phyloP scores from a whole-genome alignment of 1,140 invertebrate genomes.

The Drosophila busckii region DNA sequence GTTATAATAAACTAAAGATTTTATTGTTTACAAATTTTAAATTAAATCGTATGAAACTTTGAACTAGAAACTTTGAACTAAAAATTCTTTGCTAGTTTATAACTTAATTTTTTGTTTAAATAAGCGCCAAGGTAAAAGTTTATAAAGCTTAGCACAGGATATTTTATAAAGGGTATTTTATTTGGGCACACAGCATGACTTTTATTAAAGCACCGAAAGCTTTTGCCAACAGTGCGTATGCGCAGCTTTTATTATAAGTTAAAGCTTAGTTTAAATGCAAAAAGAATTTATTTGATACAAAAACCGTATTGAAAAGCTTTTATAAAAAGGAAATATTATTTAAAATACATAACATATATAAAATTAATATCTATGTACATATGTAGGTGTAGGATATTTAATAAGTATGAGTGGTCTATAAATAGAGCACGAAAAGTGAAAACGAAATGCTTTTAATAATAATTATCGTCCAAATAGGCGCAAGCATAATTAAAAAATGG shows the following conservation, averaged over 20 bases:
- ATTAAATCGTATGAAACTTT: no score
- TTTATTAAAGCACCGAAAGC: neutral
- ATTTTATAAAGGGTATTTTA: no score
- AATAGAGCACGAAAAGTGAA: constrained; percentile 29
- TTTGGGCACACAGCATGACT: constrained; percentile 13
- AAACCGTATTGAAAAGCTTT: constrained; percentile 11
- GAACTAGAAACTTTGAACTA: no score
- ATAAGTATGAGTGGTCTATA: neutral
- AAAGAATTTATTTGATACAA: constrained; percentile 3
- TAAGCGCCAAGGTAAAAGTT: no score
- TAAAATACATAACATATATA: constrained; percentile 8
- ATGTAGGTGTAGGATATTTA: neutral
- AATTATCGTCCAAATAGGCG: constrained; percentile 52
- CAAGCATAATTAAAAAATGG: constrained; percentile 47
- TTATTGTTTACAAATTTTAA: neutral
- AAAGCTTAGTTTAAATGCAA: constrained; percentile 4
- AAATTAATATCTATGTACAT: constrained; percentile 37
- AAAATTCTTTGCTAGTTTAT: no score
- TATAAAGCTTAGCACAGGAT: no score
- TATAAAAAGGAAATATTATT: neutral
- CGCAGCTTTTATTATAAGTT: neutral
- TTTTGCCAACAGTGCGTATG: neutral
- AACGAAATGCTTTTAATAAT: constrained; percentile 42
- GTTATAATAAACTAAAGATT: neutral
- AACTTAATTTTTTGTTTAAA: no score